These are phyloP conservation scores for Tichodroma muraria DNA, from an alignment of 2,113 vertebrate species.

Conservation along the genomic window DNA sequence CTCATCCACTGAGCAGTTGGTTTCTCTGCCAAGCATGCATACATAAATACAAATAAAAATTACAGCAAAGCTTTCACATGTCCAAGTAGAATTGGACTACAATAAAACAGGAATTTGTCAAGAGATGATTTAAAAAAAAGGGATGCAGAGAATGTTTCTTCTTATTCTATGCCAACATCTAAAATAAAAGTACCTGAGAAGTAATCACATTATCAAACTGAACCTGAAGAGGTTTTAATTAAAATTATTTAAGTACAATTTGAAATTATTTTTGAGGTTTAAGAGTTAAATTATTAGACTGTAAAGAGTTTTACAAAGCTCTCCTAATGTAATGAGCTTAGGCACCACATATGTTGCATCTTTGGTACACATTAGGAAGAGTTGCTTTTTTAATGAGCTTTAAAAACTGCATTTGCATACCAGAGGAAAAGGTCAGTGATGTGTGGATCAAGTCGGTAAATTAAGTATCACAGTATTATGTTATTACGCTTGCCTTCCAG, in stretches of 20 bases:
- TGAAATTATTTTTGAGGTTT: neutral
- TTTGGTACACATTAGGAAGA: slow-evolving; percentile 31
- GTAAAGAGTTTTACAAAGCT: slow-evolving; percentile 17
- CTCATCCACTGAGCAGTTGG: neutral
- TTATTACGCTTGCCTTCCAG: slow-evolving; percentile 17
- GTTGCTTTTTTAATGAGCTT: slow-evolving; percentile 54
- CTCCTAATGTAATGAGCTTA: slow-evolving; percentile 39
- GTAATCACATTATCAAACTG: neutral
- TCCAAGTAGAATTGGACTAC: neutral
- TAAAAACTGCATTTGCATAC: slow-evolving; percentile 54
- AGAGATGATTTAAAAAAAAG: neutral
- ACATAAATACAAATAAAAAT: neutral
- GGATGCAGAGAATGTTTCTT: neutral
- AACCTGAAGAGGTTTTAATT: neutral
- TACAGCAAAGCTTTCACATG: neutral
- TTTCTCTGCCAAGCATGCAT: neutral
- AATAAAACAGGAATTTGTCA: neutral
- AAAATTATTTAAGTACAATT: neutral
- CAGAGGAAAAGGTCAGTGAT: slow-evolving; percentile 51
- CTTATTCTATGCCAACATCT: neutral
- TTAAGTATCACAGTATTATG: slow-evolving; percentile 51
- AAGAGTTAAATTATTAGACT: slow-evolving; percentile 34
- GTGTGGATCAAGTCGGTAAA: slow-evolving; percentile 39
- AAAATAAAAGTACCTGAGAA: neutral
- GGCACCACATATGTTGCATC: slow-evolving; percentile 30